Base-by-base conservation (phyloP, 2,797 vertebrate genomes). In the Eospalax fontanierii region DNA sequence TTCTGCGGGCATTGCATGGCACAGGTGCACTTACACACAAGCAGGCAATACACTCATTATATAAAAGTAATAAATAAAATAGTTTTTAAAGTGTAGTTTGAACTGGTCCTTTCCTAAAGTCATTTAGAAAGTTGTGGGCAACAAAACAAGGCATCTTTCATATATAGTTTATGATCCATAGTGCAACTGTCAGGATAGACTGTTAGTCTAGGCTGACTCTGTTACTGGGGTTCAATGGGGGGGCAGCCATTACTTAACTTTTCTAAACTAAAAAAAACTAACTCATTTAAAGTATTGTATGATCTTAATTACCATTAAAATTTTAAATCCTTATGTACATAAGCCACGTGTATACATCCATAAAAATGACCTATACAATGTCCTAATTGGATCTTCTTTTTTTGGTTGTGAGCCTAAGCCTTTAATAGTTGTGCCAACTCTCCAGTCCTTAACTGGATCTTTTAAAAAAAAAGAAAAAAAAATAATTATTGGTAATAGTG, bases 241-340 rank as follows among this genome's bases (percentile, higher is more conserved):
- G 10, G 1, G 7, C 14, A 84, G 43, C n/a, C 85, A 19, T 38
- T 59, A 70, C 33, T 33, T 75, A 24, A 19, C 18, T 95, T 90
- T 78, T 63, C 24, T 65, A 83, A 88, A 16, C 35, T 18, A 73
- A 71, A 90, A 46, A 54, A 54, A 15, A 54, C 46, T 50, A 46
- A 71, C 7, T 73, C 26, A 73, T 79, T 75, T 71, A 57, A 86
- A 92, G 28, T 81, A 57, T 35, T 71, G 68, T 80, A n/a, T 40
- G 50, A 54, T 10, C 2, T 38, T 61, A 15, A 75, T 88, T 70
- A 40, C 21, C 30, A 54, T 63, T 12, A 3, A 88, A 88, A 87
- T 61, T 91, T 73, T 70, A 76, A 78, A 15, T 50, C 92, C 30
- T 38, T 46, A 80, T n/a, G 65, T 83, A 87, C 81, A 91, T 43